Evolutionary conservation across 2,113 vertebrate genomes (phyloP).

Genomic region (Pteronura brasiliensis): DNA sequence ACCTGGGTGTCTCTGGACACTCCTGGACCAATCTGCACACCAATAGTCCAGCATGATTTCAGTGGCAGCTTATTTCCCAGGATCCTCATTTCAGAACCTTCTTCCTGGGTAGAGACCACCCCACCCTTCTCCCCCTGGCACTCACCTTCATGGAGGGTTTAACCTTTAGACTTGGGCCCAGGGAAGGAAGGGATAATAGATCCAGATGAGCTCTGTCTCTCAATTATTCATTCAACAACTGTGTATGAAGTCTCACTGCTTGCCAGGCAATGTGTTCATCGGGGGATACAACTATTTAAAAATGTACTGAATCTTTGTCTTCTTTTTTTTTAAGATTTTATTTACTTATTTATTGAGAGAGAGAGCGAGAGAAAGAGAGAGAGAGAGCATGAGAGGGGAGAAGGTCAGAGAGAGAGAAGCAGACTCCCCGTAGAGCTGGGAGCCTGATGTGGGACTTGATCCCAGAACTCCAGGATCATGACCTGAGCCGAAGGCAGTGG

Average conservation of each 20-base stretch:
- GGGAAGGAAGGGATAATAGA: neutral
- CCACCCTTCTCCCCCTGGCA: fast-evolving
- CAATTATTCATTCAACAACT: neutral
- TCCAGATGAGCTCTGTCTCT: neutral
- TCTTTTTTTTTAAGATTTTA: too few species aligned
- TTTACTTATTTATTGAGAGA: too few species aligned
- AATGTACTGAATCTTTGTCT: neutral
- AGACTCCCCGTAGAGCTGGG: too few species aligned
- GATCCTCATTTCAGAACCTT: neutral
- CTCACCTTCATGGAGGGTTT: neutral
- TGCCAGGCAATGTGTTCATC: neutral
- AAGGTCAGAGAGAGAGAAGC: too few species aligned
- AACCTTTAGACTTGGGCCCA: neutral
- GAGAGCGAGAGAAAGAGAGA: too few species aligned
- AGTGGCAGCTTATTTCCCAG: neutral
- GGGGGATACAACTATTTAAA: neutral
- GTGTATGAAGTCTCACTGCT: neutral
- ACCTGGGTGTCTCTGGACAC: neutral
- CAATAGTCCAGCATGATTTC: neutral
- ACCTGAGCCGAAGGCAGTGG: too few species aligned
- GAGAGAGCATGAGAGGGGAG: too few species aligned
- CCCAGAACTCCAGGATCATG: too few species aligned
- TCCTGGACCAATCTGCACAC: neutral
- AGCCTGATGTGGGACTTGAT: too few species aligned
- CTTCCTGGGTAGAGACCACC: neutral